A percentile compares a stretch with the other conserved stretches of the same genome.
These are phyloP conservation scores for Ormyrus rosae DNA, from an alignment of 2,888 invertebrate species.

Conservation along the genomic window DNA sequence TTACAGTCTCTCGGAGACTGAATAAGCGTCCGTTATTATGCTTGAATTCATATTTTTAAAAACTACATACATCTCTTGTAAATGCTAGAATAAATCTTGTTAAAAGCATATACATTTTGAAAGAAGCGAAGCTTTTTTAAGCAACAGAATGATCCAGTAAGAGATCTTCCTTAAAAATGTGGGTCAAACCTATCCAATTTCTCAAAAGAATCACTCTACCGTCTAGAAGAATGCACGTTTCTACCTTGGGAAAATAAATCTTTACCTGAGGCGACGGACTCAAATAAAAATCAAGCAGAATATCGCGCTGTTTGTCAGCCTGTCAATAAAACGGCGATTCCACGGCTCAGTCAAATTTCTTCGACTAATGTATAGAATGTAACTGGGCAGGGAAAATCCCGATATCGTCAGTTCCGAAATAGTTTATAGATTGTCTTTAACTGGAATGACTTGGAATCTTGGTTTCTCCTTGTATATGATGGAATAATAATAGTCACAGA, in stretches of 20 bases:
- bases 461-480: no score
- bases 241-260: slow-evolving; percentile 26
- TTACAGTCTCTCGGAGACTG: no score
- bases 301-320: neutral
- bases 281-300: slow-evolving; percentile 42
- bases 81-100: no score
- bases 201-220: slow-evolving; percentile 29
- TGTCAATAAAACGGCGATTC: slow-evolving; percentile 38
- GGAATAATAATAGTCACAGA: no score
- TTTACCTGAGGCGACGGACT: neutral
- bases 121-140: no score
- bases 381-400: neutral
- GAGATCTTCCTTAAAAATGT: slow-evolving; percentile 19
- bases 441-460: no score
- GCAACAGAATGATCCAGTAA: slow-evolving; percentile 19
- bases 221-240: slow-evolving; percentile 10
- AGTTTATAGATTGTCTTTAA: no score
- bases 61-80: no score
- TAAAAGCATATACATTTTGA: no score
- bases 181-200: slow-evolving; percentile 48
- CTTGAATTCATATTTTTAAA: no score
- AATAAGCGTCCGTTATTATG: no score
- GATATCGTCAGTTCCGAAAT: neutral
- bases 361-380: no score
- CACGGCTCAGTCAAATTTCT: slow-evolving; percentile 14